A percentile compares a stretch with the other conserved stretches of the same genome.
These are phyloP conservation scores for Limnothrissa miodon DNA, from an alignment of 2,113 vertebrate genomes.

Conservation along the genomic window DNA sequence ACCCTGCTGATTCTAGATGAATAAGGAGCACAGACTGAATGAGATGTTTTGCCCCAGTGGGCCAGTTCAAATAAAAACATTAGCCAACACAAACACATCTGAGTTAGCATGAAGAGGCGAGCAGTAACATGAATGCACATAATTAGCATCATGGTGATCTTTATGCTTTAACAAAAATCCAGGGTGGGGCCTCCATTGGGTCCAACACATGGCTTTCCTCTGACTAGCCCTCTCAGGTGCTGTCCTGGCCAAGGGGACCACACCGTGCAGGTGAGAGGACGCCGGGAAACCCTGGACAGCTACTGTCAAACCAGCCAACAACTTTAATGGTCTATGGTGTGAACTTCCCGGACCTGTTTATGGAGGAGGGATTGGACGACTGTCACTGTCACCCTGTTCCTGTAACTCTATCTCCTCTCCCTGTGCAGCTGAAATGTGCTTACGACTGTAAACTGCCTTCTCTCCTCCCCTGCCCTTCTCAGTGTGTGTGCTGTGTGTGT, in stretches of 20 bases:
- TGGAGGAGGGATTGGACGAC: conserved; percentile 46
- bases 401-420: conserved; percentile 60
- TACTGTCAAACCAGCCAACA: conserved; percentile 4
- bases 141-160: neutral
- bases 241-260: neutral
- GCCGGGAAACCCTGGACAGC: neutral
- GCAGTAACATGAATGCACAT: neutral
- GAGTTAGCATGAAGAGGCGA: neutral
- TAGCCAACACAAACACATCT: neutral
- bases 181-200: neutral
- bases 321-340: conserved; percentile 50
- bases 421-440: conserved; percentile 65
- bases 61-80: neutral
- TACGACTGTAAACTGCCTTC: conserved; percentile 59
- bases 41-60: neutral
- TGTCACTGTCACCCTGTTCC: conserved; percentile 46
- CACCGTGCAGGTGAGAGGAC: neutral
- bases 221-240: too few relatives aligned
- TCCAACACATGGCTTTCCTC: neutral
- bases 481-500: too few relatives aligned
- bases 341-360: conserved; percentile 53
- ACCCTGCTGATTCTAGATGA: neutral
- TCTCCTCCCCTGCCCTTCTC: conserved; percentile 54
- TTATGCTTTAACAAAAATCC: neutral
- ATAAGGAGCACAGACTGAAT: neutral